A percentile compares a stretch with the other conserved stretches of the same genome.
These are phyloP conservation scores for Pterocles orientalis DNA, from an alignment of 2,113 vertebrate species.

Conservation along the genomic window DNA sequence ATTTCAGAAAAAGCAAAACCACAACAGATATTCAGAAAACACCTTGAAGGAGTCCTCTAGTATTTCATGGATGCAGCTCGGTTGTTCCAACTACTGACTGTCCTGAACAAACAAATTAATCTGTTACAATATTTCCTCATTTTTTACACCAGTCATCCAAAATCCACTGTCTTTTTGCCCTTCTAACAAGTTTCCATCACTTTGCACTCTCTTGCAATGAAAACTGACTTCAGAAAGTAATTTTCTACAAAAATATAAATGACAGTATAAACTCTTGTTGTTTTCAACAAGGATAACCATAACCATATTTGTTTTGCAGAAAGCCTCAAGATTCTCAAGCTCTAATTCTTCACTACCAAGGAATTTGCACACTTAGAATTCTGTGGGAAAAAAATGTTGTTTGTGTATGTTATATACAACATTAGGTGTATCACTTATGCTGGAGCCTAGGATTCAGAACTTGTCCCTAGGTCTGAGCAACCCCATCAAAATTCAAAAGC, in stretches of 20 bases:
- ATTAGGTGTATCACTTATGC: neutral
- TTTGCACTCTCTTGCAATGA: neutral
- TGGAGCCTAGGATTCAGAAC: neutral
- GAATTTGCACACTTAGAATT: neutral
- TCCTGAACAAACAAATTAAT: neutral
- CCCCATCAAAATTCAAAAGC: neutral
- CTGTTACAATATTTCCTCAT: neutral
- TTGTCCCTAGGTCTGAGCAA: neutral
- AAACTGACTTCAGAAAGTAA: neutral
- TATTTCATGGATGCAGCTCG: neutral
- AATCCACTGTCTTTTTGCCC: neutral
- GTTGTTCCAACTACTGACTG: neutral
- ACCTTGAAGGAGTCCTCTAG: neutral
- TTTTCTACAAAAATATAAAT: neutral
- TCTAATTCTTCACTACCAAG: neutral
- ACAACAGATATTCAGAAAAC: neutral
- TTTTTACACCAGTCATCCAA: neutral
- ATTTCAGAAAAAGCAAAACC: neutral
- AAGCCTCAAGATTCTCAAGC: neutral
- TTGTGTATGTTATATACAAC: neutral
- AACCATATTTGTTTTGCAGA: neutral
- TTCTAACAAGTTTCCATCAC: neutral
- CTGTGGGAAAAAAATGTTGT: neutral
- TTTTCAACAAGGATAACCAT: neutral
- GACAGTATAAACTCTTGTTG: neutral